Conservation (phyloP, 2,797 vertebrate species). For the Epinephelus malabaricus region DNA sequence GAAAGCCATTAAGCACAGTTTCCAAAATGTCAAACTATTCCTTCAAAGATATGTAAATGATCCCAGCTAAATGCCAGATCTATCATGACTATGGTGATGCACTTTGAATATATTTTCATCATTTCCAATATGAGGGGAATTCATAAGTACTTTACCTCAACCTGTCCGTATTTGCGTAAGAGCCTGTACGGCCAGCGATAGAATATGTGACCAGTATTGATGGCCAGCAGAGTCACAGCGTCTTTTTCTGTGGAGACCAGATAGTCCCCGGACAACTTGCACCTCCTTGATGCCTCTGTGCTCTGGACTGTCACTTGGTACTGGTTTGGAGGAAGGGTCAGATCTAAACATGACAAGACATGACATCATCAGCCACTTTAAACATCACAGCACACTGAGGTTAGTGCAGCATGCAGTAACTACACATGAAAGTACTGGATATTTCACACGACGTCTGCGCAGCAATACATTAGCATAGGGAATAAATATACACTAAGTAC, state of each 20-base stretch:
- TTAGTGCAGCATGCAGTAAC: not conserved
- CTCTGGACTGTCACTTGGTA: conserved; percentile 86
- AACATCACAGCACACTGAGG: conserved; percentile 6
- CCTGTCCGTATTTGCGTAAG: conserved; percentile 90
- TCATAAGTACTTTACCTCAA: conserved; percentile 84
- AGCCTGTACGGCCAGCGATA: conserved; percentile 90
- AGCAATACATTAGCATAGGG: conserved; percentile 16
- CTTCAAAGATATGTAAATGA: not conserved
- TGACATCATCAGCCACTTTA: not conserved
- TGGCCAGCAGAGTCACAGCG: conserved; percentile 80
- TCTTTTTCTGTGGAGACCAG: conserved; percentile 84
- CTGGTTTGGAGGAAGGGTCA: conserved; percentile 66
- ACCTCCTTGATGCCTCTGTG: conserved; percentile 87
- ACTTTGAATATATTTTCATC: not conserved
- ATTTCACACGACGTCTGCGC: not conserved
- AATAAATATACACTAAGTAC: conserved; percentile 26
- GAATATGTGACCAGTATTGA: conserved; percentile 69
- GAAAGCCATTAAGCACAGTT: not conserved
- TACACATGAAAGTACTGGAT: not conserved
- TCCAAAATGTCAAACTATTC: not conserved
- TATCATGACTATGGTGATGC: not conserved
- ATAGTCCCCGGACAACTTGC: conserved; percentile 88
- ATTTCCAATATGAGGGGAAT: not conserved
- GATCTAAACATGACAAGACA: conserved; percentile 38
- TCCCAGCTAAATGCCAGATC: not conserved